Conservation (phyloP, 1,140 invertebrate genomes). For the Megalopta genalis region DNA sequence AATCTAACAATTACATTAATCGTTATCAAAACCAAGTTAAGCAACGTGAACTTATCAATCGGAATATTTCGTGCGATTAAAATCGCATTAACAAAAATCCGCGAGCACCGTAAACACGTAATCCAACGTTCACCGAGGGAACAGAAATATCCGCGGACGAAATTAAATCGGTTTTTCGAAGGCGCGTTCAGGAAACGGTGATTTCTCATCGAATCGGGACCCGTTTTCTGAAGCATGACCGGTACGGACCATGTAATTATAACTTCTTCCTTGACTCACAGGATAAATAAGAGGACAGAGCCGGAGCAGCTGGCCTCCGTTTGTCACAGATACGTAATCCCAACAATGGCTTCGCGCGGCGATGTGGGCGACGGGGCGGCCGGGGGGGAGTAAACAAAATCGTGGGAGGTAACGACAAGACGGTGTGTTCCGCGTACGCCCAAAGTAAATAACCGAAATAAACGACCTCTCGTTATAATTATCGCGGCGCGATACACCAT, state of each 20-base stretch:
- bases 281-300: constrained; percentile 15
- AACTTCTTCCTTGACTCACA: not conserved
- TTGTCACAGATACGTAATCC: constrained; percentile 43
- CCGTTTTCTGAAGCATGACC: too few species aligned
- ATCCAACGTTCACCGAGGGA: too few species aligned
- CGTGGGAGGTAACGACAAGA: constrained; percentile 50
- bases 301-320: constrained; percentile 9
- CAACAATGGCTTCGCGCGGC: constrained; percentile 27
- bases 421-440: constrained; percentile 34
- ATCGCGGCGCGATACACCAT: constrained; percentile 45
- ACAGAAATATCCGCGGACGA: too few species aligned
- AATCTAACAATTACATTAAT: too few species aligned
- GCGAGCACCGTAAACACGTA: too few species aligned
- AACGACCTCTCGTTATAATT: constrained; percentile 62
- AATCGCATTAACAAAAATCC: too few species aligned
- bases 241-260: constrained; percentile 3
- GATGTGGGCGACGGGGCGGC: too few species aligned
- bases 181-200: too few species aligned
- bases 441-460: constrained; percentile 64
- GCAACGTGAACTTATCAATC: too few species aligned
- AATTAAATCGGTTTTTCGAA: too few species aligned
- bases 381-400: constrained; percentile 38
- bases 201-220: not conserved
- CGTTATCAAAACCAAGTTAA: too few species aligned
- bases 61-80: too few species aligned